Base-by-base conservation (phyloP, 2,797 vertebrate species). In the Gymnoscopelus microlampas region DNA sequence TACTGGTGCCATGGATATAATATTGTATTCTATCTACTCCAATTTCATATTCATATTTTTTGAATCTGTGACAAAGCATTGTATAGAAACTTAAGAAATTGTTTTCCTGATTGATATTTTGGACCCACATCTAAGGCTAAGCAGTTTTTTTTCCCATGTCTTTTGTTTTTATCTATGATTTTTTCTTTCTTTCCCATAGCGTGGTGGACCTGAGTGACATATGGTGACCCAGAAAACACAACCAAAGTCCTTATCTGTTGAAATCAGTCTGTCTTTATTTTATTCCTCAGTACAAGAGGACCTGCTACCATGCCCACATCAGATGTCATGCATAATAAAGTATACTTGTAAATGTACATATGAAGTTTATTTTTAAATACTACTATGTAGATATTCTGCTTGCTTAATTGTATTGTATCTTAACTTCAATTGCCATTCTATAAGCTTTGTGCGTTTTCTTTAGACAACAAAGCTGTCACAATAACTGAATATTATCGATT, bases 201-300 rank as follows among this genome's bases (percentile, higher is more conserved):
- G 91, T 0, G 94, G 94, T 1, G 94, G 94, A 75, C 94, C 94
- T 4, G 94, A 95, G 74, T 95, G 87, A 95, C 56, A 0, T 7
- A 26, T 73, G 72, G 9, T 3, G 0, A 60, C 32, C 76, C 32
- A 0, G 8, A 66, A 67, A 73, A 77, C 70, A 47, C 68, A 83
- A 44, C 80, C 83, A 78, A 85, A 85, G 79, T 81, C 70, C 73
- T 83, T 60, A 72, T 73, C 61, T 78, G 83, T 78, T 77, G 78
- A 83, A 73, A 82, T 84, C 71, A 60, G 51, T 80, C 14, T 56
- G 66, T 67, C 79, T 87, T 68, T 76, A 19, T 63, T 69, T 69
- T 82, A 72, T 68, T 77, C 61, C 61, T 84, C 75, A 63, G 75
- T 79, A 79, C 80, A 81, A 79, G 58, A 85, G 57, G 72, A 83